Base-by-base conservation (phyloP, 1,140 invertebrate genomes). In the Amphibalanus amphitrite region DNA sequence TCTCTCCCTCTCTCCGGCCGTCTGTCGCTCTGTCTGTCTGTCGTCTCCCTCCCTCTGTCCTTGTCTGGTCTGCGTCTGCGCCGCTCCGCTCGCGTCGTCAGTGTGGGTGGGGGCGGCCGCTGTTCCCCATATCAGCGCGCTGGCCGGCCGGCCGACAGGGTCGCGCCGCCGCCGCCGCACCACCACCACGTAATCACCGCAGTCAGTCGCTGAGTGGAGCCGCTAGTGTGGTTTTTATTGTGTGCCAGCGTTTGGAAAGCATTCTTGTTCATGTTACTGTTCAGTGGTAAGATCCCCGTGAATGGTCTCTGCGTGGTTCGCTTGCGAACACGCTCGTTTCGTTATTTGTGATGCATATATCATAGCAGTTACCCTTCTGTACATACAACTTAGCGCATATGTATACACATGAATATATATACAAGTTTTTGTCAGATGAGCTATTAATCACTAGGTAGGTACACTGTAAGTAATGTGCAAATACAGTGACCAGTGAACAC, bases 391-490 rank as follows among this genome's bases (percentile, higher is more conserved):
- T 59, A 59, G 47, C 47, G 47, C 47, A 23, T 23, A 59, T 59
- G 47, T 23, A 59, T 59, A 59, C 20, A 59, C 47, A 59, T 59
- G 47, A 59, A 59, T 59, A 59, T 59, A 59, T 59, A 59, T 59
- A 59, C 47, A 59, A 59, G 13, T 59, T 59, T 59, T 59, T 59
- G 47, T 59, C 47, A 59, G 47, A 23, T 13, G 47, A 59, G 47
- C 10, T 59, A 59, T 23, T 59, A 59, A 59, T 59, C 47, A 59
- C 47, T 59, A 59, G 13, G 13, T 59, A 59, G 47, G 20, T 59
- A 59, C 47, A 59, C 47, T 59, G 47, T 59, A 59, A 59, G 47
- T 59, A 59, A 59, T 59, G 47, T 59, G 47, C 47, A 59, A 59
- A 59, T 59, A 59, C 10, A 59, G 47, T 59, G 47, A 59, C 10